Evolutionary conservation across 2,113 vertebrate genomes (phyloP), one percentile per base, ranked within the genome.

Genomic region (Daboia siamensis): DNA sequence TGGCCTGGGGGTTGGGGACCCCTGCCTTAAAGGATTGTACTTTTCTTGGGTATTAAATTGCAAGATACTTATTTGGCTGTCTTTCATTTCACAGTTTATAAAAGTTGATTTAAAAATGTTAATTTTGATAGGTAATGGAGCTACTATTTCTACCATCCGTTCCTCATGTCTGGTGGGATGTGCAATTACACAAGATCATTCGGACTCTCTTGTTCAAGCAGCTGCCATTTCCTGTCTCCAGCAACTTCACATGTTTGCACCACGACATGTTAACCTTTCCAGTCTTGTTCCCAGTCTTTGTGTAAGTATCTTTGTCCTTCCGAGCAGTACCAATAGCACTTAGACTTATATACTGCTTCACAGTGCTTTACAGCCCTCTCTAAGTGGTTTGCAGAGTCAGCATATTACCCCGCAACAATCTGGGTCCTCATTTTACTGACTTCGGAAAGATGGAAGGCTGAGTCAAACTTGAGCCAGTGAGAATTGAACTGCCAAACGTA

Each of bases 161-260:
- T 99, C 99, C 1, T 99, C 99, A 24, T 99, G 99, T 95, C 98
- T 99, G 96, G 99, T 99, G 94, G 99, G 99, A 33, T 99, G 99
- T 95, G 99, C 99, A n/a, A 99, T 99, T 96, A 99, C 99, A 94
- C 99, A 99, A 97, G 99, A 99, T 96, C 99, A 99, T 95, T 99
- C 99, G 0, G 99, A 99, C 93, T 99, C 99, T 0, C 98, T 99
- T 0, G 99, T 99, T 85, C 99, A 99, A 96, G 99, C 99, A 57
- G 99, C 99, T 46, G 99, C 99, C 93, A 99, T 99, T 96, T 99
- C 99, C 55, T 99, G 99, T 95, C 98, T 99, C 94, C 99, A 99
- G 97, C 99, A 99, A 95, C 98, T 99, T 93, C 99, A 99, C 95
- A 99, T 99, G 99, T 99, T 99, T 92, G 99, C 99, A 69, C 99